Evolutionary conservation across 1,140 invertebrate genomes (phyloP), one percentile per base, ranked within the genome.

Genomic region (Goniozus legneri): DNA sequence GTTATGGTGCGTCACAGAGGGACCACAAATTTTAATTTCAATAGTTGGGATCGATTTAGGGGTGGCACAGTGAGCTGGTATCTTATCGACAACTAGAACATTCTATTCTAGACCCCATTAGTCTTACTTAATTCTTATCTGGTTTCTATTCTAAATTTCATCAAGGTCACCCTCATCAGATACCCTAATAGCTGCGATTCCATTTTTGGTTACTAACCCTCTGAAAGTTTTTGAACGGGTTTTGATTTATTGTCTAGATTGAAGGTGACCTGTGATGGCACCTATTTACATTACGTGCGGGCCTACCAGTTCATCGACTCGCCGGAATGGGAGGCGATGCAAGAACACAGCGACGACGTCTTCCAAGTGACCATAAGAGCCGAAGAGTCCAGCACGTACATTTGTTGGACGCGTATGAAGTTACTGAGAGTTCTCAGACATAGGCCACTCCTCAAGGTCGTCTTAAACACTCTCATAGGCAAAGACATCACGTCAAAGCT

Each of bases 401-500:
- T 92, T 37, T 88, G 86, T 55, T 91, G 89, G 89, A 81, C 85
- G 22, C 79, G 85, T 50, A 78, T 86, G 69, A 81, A 83, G 47
- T 74, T 91, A 31, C 81, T 86, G 60, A 78, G 84, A 32, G 82
- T 88, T 31, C 77, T 92, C 30, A 79, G 84, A 36, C 82, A 85
- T 51, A 77, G 87, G 57, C 84, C 84, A 6, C 79, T 85, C 53
- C 76, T 92, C 44, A 83, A 86, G 63, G 80, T 84, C 34, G 82
- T 91, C 13, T 75, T 92, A 33, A 82, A 86, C 63, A 84, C 83
- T 61, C 79, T 92, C 44, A 87, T 91, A 68, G 89, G 86, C 83
- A 90, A 91, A 72, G 89, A 92, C 65, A 89, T 92, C 60, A 91
- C 88, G 2, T 84, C 87, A 56, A 91, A 92, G 71, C 72, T 91